Percentiles rank a stretch among this genome's conserved stretches.
phyloP scores from a whole-genome alignment of 2,113 vertebrate species.

The Numenius arquata region DNA sequence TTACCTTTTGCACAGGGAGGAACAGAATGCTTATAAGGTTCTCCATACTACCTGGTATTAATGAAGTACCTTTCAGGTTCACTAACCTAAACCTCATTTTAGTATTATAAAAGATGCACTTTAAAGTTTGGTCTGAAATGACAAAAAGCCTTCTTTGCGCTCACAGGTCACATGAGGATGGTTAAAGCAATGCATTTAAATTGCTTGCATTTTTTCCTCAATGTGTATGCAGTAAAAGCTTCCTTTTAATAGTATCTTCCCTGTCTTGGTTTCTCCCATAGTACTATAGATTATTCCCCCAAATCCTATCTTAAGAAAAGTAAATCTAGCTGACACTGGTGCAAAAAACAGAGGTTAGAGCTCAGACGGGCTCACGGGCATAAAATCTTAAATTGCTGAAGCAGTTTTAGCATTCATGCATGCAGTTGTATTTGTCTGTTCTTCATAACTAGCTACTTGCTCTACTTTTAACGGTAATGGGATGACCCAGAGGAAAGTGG shows the following conservation, averaged over 20 bases:
- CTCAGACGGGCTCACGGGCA: background rate
- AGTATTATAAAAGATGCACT: background rate
- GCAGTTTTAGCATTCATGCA: background rate
- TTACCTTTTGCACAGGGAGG: conserved; percentile 16
- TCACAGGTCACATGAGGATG: background rate
- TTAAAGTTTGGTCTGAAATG: background rate
- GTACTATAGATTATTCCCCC: too few species aligned
- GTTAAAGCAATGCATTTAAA: background rate
- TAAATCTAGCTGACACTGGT: background rate
- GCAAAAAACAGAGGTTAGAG: background rate
- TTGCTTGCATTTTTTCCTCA: background rate
- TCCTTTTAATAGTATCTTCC: background rate
- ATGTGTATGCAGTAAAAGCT: background rate
- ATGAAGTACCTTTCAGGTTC: background rate
- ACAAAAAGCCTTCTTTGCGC: background rate
- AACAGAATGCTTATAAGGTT: background rate
- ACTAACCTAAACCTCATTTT: background rate
- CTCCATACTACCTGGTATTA: background rate
- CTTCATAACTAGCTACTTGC: background rate
- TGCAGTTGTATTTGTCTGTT: background rate
- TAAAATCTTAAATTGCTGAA: background rate
- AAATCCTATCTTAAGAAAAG: background rate
- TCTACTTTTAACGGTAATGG: background rate
- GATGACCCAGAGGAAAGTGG: background rate
- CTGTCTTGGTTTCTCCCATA: background rate